Conservation (phyloP, 2,113 vertebrate species). For the Lycocorax pyrrhopterus region DNA sequence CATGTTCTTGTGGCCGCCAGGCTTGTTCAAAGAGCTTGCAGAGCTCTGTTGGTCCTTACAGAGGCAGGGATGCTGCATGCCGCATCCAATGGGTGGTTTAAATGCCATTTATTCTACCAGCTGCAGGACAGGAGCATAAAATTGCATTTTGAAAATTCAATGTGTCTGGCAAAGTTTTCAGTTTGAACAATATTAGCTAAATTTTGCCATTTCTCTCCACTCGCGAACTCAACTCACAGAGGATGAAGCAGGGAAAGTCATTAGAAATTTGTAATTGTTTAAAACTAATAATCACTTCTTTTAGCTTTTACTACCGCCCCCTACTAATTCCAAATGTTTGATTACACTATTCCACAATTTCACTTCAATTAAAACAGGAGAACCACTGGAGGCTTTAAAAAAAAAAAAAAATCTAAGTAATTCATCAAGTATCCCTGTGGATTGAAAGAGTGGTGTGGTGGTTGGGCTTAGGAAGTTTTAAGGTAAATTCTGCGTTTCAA, state of each 20-base stretch:
- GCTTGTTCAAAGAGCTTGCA: not conserved
- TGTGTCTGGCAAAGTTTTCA: not conserved
- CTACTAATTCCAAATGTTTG: not conserved
- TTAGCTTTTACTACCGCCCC: not conserved
- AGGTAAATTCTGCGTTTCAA: not conserved
- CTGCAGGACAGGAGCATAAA: not conserved
- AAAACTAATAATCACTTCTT: not conserved
- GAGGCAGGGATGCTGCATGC: rapidly evolving
- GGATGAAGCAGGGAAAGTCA: not conserved
- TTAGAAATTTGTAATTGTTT: not conserved
- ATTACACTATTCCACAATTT: not conserved
- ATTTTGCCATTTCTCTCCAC: not conserved
- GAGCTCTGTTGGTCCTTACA: rapidly evolving
- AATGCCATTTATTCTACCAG: not conserved
- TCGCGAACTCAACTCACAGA: not conserved
- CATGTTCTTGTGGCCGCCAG: not conserved
- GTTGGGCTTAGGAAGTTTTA: not conserved
- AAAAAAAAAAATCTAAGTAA: not conserved
- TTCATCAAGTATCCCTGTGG: not conserved
- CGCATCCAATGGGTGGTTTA: rapidly evolving
- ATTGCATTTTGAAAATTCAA: not conserved
- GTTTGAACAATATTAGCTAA: not conserved
- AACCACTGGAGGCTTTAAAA: not conserved
- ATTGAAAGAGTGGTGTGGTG: not conserved
- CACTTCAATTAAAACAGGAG: not conserved